Evolutionary conservation across 2,797 vertebrate genomes (phyloP), one percentile per base, ranked within the genome.

Genomic region (Manis pentadactyla): DNA sequence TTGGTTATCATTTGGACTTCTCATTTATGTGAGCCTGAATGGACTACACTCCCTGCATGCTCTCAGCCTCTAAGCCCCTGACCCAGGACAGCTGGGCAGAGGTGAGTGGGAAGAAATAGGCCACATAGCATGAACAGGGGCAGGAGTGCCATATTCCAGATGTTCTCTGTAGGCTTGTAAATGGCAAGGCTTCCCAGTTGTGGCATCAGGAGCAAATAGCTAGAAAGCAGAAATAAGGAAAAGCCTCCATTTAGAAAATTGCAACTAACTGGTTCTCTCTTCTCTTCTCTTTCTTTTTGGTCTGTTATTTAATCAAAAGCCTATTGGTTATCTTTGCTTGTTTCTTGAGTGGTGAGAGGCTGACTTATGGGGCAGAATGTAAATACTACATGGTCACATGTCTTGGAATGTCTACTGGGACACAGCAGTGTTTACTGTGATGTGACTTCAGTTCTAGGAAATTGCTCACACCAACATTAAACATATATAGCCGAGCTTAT

Each of bases 231-330:
- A 74, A 90, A 79, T 64, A 74, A 96, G 46, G 53, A 82, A 90
- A 93, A 78, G 7, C 4, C 17, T 63, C 17, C 9, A 27, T 69
- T 75, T 63, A 63, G 78, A 79, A 90, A 88, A 95, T 2, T 68
- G 31, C 9, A 83, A 51, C 39, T 86, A n/a, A 66, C n/a, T 63
- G n/a, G 31, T 68, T 87, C 73, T 66, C 25, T n/a, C 0, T 51
- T 73, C 57, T 79, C 31, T 34, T 42, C 10, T 39, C 39, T 74
- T 21, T 71, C 55, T 92, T 42, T 84, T 46, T 66, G 42, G 27
- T 71, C 73, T 71, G n/a, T 74, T 46, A 83, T 93, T 90, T 90
- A 83, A 89, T 90, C 31, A 49, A 71, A 91, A 90, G n/a, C 31
- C 25, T 77, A 13, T 66, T 55, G 7, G 57, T 73, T 79, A 69